A percentile compares a stretch with the other conserved stretches of the same genome.
Evolutionary conservation across 2,113 vertebrate genomes (phyloP).

Genomic region (Butorides virescens): DNA sequence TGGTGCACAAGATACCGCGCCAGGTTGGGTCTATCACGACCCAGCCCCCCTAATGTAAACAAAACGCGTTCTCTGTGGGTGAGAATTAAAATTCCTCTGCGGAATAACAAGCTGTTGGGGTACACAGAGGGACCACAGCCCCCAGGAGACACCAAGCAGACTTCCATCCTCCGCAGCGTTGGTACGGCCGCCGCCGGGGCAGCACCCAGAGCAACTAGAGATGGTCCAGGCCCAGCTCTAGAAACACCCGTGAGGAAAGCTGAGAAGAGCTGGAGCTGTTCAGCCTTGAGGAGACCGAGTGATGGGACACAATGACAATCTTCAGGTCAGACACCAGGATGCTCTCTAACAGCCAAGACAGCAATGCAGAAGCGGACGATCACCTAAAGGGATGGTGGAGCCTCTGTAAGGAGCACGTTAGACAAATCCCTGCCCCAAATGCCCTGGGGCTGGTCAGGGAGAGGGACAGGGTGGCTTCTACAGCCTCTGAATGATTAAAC

Average conservation of each 20-base stretch:
- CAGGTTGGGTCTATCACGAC: background rate
- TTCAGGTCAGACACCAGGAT: background rate
- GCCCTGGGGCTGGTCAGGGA: background rate
- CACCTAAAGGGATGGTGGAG: accelerated
- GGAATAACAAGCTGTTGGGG: background rate
- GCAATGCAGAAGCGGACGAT: accelerated
- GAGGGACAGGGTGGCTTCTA: background rate
- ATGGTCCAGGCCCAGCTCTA: background rate
- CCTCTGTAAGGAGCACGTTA: too few relatives aligned
- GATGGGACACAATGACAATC: accelerated
- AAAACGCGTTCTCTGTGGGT: background rate
- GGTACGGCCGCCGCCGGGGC: accelerated
- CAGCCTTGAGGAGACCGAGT: background rate
- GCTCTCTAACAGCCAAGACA: accelerated
- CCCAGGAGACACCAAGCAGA: background rate
- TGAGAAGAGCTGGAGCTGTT: background rate
- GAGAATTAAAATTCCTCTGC: background rate
- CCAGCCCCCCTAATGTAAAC: accelerated
- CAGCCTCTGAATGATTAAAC: background rate
- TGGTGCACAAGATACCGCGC: background rate
- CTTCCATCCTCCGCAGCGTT: accelerated
- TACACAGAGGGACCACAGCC: background rate
- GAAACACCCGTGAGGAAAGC: background rate
- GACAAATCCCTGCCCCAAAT: background rate
- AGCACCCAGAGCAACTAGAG: background rate